These are phyloP conservation scores for Otolemur garnettii DNA, from an alignment of 2,113 vertebrate genomes.

Conservation along the genomic window DNA sequence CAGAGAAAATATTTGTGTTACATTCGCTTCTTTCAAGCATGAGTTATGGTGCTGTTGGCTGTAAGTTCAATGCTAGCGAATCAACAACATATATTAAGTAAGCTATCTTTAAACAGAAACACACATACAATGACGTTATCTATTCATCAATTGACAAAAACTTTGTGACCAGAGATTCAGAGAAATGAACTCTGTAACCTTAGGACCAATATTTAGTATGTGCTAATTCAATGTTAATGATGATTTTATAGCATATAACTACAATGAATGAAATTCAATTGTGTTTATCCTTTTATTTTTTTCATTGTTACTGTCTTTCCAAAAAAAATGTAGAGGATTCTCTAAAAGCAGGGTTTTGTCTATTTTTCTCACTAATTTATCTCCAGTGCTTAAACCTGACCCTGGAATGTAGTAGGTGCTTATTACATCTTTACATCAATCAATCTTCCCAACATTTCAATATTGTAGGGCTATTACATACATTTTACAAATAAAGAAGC, in stretches of 20 bases:
- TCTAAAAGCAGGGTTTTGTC: neutral
- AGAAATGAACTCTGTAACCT: neutral
- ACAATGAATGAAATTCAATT: neutral
- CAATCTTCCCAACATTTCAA: neutral
- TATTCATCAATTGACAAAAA: neutral
- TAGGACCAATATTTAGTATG: neutral
- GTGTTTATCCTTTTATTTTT: neutral
- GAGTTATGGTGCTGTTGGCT: neutral
- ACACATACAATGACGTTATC: neutral
- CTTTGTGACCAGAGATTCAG: neutral
- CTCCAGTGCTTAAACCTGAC: neutral
- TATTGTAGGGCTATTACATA: neutral
- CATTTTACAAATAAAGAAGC: neutral
- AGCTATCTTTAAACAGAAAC: constrained; percentile 30
- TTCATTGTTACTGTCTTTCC: neutral
- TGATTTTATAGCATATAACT: neutral
- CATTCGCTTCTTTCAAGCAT: neutral
- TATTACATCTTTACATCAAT: neutral
- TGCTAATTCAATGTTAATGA: neutral
- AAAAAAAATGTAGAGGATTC: neutral
- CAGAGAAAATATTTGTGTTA: constrained; percentile 3
- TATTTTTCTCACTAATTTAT: neutral
- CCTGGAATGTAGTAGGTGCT: neutral
- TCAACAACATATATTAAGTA: constrained; percentile 32
- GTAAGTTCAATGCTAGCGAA: constrained; percentile 22